Evolutionary conservation across 2,888 invertebrate species (phyloP), one percentile per base, ranked within the genome.

Genomic region (Phytoseiulus persimilis): DNA sequence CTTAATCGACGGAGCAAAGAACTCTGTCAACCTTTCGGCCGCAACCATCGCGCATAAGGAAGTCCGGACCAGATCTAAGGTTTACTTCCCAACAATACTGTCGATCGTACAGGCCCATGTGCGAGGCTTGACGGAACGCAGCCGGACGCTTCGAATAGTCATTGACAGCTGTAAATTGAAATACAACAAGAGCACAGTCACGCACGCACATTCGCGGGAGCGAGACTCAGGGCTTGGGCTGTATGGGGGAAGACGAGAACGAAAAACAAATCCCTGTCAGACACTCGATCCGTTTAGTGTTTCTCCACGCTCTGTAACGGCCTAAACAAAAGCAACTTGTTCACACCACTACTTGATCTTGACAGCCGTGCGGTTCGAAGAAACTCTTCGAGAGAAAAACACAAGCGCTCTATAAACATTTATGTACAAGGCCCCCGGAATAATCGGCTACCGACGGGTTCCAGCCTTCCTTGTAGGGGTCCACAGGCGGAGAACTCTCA

Each of bases 241-340:
- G 46, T 6, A 28, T 65, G 23, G 65, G 65, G 14, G 65, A 65
- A 65, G 65, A 65, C 65, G 65, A 28, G 23, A 28, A 65, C 18
- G 18, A 28, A 65, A 65, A 65, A 65, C 65, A 65, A 65, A 65
- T 65, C 65, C 39, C 1, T 65, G 23, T 65, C 14, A 23, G 18
- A 65, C 28, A 65, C 18, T 65, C 65, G 65, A 65, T 65, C 65
- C 65, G 65, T 65, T 65, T 65, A 65, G 65, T 65, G 65, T 65
- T 65, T 28, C 65, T 65, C 65, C 65, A 23, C 65, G 65, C 65
- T 1, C 65, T 65, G 65, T 65, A 65, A 65, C 65, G 65, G 18
- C 65, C 65, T 65, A 65, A 65, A 65, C 65, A 65, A 65, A 65
- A 65, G 65, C 65, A 65, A 65, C 65, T 65, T 65, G 65, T 65